phyloP scores from a whole-genome alignment of 2,888 invertebrate genomes.

The Tromatobia lineatoria region DNA sequence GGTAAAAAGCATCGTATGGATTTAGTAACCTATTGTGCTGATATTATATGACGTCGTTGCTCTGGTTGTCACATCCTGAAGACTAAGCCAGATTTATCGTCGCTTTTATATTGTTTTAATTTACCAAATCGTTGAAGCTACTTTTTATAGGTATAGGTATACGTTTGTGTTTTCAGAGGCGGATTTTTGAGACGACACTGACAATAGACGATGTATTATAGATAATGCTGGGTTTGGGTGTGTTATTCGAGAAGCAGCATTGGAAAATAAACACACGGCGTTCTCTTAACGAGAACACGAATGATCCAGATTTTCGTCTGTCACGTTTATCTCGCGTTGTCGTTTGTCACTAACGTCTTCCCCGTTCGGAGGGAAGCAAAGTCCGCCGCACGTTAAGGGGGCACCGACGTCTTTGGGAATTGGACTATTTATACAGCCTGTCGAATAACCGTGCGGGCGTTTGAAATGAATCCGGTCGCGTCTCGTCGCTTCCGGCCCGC shows the following conservation, averaged over 20 bases:
- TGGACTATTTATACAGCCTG: slow-evolving; percentile 65
- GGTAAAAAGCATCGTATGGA: neutral
- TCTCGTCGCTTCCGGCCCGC: slow-evolving; percentile 39
- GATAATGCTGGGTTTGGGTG: slow-evolving; percentile 2
- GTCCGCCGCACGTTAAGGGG: slow-evolving; percentile 38
- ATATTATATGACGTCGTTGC: slow-evolving; percentile 3
- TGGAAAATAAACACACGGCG: slow-evolving; percentile 26
- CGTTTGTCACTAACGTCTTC: slow-evolving; percentile 63
- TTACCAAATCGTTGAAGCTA: slow-evolving; percentile 30
- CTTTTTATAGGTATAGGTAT: neutral
- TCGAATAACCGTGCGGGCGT: slow-evolving; percentile 59
- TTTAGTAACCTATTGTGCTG: neutral
- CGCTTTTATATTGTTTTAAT: slow-evolving; percentile 48
- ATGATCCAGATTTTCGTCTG: slow-evolving; percentile 58
- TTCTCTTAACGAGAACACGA: slow-evolving; percentile 17
- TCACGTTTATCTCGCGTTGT: slow-evolving; percentile 43
- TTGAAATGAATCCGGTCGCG: slow-evolving; percentile 50
- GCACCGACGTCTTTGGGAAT: slow-evolving; percentile 53
- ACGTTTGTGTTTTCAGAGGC: slow-evolving; percentile 2
- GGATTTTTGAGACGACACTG: slow-evolving; percentile 35
- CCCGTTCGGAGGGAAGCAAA: slow-evolving; percentile 34
- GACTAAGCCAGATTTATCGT: slow-evolving; percentile 52
- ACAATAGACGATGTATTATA: slow-evolving; percentile 30
- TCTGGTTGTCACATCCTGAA: slow-evolving; percentile 49
- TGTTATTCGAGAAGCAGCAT: slow-evolving; percentile 28